Evolutionary conservation across 2,113 vertebrate species (phyloP), one percentile per base, ranked within the genome.

Genomic region (Herpetotheres cachinnans): DNA sequence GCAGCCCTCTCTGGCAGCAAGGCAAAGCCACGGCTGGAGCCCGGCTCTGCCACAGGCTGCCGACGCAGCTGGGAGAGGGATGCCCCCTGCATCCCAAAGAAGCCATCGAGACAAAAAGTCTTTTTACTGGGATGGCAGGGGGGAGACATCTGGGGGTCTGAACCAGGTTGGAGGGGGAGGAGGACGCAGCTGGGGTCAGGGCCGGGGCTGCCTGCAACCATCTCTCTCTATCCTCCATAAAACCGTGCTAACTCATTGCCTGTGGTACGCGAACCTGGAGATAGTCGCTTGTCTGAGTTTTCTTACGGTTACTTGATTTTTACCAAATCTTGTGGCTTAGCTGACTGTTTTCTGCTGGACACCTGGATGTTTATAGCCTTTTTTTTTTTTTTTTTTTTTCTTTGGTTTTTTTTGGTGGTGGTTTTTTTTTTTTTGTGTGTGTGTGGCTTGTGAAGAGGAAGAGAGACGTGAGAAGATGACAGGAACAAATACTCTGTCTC

Each of bases 181-280:
- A 69, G 56, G 76, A 69, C 58, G 62, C 40, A n/a, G 58, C 54
- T 1, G 9, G 19, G 71, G 21, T 88, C 27, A 32, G 78, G 59
- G 55, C 26, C 0, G 1, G 6, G 27, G n/a, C 71, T 86, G 67
- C 50, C 72, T 77, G 58, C 50, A 38, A 77, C 40, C 20, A 10
- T 46, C 29, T 66, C 70, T 70, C 16, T 13, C 47, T 88, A 40
- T 81, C 46, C 52, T 78, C 86, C 14, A 0, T 46, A 46, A 86
- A 95, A 70, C 93, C 86, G 65, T 94, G 95, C 79, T 66, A 95
- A 61, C 82, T 92, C 82, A 71, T 77, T 56, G 86, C 82, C 58
- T 79, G 86, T 17, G 3, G 79, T 49, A 42, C 0, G 2, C 1
- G 1, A 58, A 40, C 46, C 80, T 46, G 59, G 36, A 29, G 6